phyloP scores from a whole-genome alignment of 2,888 invertebrate genomes.

The Nudaria mundana region DNA sequence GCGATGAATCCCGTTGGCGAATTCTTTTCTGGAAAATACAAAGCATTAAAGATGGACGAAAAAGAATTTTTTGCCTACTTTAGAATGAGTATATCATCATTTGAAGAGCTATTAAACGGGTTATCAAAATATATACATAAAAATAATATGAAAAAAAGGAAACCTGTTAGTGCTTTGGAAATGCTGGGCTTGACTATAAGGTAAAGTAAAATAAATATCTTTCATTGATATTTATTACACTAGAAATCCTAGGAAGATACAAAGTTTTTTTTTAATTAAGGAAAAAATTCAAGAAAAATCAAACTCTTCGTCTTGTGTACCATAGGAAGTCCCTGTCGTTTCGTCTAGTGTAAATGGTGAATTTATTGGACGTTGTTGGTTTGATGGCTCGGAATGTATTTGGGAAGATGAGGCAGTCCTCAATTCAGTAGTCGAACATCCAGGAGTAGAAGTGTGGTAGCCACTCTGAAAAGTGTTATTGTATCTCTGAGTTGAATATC shows the following conservation, averaged over 20 bases:
- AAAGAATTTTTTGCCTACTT: slow-evolving; percentile 2
- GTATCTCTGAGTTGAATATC: slow-evolving; percentile 16
- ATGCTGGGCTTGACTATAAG: too few species aligned
- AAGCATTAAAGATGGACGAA: too few species aligned
- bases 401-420: slow-evolving; percentile 11
- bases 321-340: slow-evolving; percentile 16
- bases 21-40: slow-evolving; percentile 21
- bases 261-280: not conserved
- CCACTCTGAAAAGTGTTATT: slow-evolving; percentile 17
- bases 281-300: slow-evolving; percentile 8
- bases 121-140: slow-evolving; percentile 11
- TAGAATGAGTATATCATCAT: too few species aligned
- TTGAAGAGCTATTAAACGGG: slow-evolving; percentile 23
- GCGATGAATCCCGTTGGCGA: slow-evolving; percentile 10
- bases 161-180: slow-evolving; percentile 8
- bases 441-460: slow-evolving; percentile 17
- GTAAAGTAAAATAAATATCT: slow-evolving; percentile 5
- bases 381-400: slow-evolving; percentile 10
- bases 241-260: slow-evolving; percentile 13
- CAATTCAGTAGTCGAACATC: slow-evolving; percentile 11
- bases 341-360: slow-evolving; percentile 9
- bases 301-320: slow-evolving; percentile 15
- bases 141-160: slow-evolving; percentile 9
- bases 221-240: slow-evolving; percentile 7
- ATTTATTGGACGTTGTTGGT: slow-evolving; percentile 18